A percentile compares a stretch with the other conserved stretches of the same genome.
phyloP scores from a whole-genome alignment of 2,888 invertebrate species.

The Parascotia fuliginaria region DNA sequence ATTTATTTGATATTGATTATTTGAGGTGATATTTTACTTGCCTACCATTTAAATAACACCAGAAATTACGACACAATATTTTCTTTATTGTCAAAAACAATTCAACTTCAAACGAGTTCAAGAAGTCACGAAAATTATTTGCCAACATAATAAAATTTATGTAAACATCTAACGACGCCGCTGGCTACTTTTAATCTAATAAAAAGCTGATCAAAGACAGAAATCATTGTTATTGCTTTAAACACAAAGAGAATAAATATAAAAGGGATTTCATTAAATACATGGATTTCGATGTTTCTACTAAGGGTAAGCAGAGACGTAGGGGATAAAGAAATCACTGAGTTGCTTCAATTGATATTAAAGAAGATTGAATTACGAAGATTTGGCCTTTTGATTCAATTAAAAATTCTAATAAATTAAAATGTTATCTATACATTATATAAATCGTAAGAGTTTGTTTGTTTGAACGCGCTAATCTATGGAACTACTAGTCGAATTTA shows the following conservation, averaged over 20 bases:
- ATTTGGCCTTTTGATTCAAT: too few relatives aligned
- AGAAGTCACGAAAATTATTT: background rate
- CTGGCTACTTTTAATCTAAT: conserved; percentile 13
- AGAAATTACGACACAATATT: too few relatives aligned
- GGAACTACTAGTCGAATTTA: too few relatives aligned
- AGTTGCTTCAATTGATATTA: background rate
- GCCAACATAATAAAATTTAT: background rate
- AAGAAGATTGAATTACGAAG: too few relatives aligned
- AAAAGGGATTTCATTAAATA: conserved; percentile 23
- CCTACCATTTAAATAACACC: too few relatives aligned
- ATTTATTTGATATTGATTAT: too few relatives aligned
- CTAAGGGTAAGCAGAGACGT: background rate
- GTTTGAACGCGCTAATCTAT: too few relatives aligned
- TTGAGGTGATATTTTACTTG: too few relatives aligned
- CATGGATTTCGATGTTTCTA: conserved; percentile 11
- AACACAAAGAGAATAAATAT: conserved; percentile 23
- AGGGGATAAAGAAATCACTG: background rate
- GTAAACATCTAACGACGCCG: background rate
- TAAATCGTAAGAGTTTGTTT: too few relatives aligned
- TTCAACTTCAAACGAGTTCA: background rate
- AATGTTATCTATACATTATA: too few relatives aligned
- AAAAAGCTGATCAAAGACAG: conserved; percentile 23
- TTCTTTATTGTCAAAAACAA: background rate
- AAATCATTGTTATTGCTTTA: conserved; percentile 14
- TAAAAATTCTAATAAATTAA: too few relatives aligned